Evolutionary conservation across 1,140 invertebrate genomes (phyloP).

Genomic region (Varroa destructor): DNA sequence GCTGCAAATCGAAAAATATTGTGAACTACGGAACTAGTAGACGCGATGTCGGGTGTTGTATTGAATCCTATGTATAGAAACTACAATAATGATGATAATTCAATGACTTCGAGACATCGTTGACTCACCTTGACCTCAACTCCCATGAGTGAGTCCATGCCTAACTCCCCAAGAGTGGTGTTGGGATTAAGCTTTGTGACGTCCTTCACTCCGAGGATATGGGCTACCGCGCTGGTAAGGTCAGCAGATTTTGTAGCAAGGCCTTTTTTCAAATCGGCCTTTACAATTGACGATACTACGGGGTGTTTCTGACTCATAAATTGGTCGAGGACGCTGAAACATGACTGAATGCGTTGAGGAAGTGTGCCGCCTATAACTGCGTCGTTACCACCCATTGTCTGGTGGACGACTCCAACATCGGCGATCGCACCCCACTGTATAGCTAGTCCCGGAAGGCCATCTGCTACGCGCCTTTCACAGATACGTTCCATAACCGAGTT

Average conservation of each 20-base stretch:
- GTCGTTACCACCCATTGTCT: constrained; percentile 46
- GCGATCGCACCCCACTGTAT: constrained; percentile 49
- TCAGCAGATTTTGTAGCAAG: constrained; percentile 38
- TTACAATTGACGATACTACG: constrained; percentile 67
- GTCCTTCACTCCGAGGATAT: constrained; percentile 77
- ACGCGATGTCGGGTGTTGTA: no score
- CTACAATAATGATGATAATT: no score
- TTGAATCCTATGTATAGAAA: no score
- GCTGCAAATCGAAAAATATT: constrained; percentile 39
- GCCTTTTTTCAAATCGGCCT: constrained; percentile 50
- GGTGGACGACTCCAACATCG: constrained; percentile 47
- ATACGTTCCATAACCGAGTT: constrained; percentile 90
- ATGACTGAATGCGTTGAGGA: constrained; percentile 57
- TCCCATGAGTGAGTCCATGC: constrained; percentile 94
- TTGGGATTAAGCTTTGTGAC: constrained; percentile 55
- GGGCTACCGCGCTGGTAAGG: constrained; percentile 58
- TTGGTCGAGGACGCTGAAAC: constrained; percentile 72
- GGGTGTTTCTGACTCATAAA: constrained; percentile 65
- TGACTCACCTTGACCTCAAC: constrained; percentile 67
- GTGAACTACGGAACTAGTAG: background rate
- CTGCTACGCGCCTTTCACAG: constrained; percentile 42
- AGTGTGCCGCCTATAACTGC: constrained; percentile 44
- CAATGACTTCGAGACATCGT: background rate
- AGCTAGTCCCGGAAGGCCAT: constrained; percentile 44
- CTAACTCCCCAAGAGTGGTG: constrained; percentile 70